A percentile compares a stretch with the other conserved stretches of the same genome.
Evolutionary conservation across 2,113 vertebrate genomes (phyloP).

Genomic region (Lipophrys pholis): DNA sequence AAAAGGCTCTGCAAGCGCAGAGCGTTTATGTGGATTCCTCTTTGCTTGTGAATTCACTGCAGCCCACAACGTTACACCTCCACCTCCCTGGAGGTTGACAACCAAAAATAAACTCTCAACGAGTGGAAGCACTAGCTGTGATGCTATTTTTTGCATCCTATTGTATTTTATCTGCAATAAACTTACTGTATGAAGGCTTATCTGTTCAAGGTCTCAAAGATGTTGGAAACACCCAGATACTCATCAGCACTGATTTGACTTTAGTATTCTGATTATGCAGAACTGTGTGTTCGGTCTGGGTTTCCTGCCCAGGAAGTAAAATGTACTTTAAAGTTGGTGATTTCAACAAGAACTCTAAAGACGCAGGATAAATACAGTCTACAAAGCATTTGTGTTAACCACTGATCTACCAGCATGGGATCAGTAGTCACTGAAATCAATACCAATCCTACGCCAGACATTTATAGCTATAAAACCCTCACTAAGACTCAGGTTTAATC

Average conservation of each 20-base stretch:
- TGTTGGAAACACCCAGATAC: not conserved
- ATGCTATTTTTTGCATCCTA: slow-evolving; percentile 19
- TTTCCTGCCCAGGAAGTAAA: not conserved
- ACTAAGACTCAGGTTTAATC: slow-evolving; percentile 32
- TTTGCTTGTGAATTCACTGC: slow-evolving; percentile 28
- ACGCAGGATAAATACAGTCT: slow-evolving; percentile 8
- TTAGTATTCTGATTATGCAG: not conserved
- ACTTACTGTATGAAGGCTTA: not conserved
- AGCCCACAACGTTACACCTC: slow-evolving; percentile 39
- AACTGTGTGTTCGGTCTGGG: not conserved
- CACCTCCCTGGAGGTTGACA: slow-evolving; percentile 40
- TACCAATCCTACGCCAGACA: slow-evolving; percentile 19
- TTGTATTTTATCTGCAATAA: not conserved
- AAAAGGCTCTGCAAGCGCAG: not conserved
- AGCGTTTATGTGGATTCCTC: slow-evolving; percentile 20
- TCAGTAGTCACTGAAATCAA: slow-evolving; percentile 51
- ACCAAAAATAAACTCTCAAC: slow-evolving; percentile 57
- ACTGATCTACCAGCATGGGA: slow-evolving; percentile 29
- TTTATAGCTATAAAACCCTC: slow-evolving; percentile 20
- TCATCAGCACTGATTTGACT: not conserved
- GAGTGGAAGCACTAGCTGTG: slow-evolving; percentile 27
- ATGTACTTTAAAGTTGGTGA: not conserved
- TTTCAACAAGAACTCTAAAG: slow-evolving; percentile 5
- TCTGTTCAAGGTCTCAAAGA: too few species aligned
- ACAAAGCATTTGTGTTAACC: slow-evolving; percentile 7